A percentile compares a stretch with the other conserved stretches of the same genome.
phyloP scores from a whole-genome alignment of 2,113 vertebrate genomes.

The Castor canadensis region DNA sequence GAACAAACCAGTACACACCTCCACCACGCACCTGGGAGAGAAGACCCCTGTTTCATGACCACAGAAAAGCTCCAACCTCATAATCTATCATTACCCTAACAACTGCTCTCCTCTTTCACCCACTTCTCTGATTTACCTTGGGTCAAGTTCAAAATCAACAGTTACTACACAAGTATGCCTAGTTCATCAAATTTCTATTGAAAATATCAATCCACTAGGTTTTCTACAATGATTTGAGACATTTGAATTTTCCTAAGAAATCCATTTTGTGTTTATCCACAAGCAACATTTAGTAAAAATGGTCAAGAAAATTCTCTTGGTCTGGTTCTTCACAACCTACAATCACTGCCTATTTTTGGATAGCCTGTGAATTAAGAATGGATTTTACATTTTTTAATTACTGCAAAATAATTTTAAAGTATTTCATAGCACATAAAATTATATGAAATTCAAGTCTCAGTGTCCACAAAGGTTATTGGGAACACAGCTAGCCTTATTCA shows the following conservation, averaged over 20 bases:
- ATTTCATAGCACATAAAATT: neutral
- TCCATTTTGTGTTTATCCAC: neutral
- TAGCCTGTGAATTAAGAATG: neutral
- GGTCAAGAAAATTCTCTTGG: neutral
- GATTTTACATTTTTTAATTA: slow-evolving; percentile 15
- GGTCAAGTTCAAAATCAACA: neutral
- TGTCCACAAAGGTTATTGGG: neutral
- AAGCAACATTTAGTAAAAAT: neutral
- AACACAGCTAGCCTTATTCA: neutral
- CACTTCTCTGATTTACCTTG: neutral
- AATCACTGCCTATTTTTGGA: neutral
- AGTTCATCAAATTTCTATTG: neutral
- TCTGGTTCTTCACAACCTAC: neutral
- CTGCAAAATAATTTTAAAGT: neutral
- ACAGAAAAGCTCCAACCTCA: neutral
- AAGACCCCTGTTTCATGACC: neutral
- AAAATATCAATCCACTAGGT: neutral
- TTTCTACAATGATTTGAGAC: neutral
- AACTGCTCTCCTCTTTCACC: neutral
- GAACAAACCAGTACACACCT: neutral
- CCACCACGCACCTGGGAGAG: neutral
- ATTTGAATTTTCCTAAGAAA: neutral
- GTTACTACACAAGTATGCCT: neutral
- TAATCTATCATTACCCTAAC: neutral
- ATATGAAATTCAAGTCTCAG: slow-evolving; percentile 31